Evolutionary conservation across 92 coral and sea anemone genomes (phyloP).

Genomic region (Siderastrea radians): DNA sequence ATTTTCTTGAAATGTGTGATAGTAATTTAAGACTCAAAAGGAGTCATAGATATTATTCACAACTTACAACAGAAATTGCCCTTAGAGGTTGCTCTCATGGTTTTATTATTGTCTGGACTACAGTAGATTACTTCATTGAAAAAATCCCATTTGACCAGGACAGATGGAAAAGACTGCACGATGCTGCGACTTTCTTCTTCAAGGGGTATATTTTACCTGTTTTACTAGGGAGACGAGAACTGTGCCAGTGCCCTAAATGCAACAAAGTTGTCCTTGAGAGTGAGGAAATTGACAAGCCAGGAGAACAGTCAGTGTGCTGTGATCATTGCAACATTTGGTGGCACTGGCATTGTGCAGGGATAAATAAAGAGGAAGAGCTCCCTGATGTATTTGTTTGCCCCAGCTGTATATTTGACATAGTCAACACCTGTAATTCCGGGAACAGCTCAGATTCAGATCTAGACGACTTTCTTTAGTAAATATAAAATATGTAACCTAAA

Average conservation of each 20-base stretch:
- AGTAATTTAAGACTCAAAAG: constrained; percentile 18
- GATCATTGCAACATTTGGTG: constrained; percentile 56
- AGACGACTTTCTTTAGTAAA: constrained; percentile 3
- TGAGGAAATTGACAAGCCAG: constrained; percentile 53
- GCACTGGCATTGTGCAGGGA: constrained; percentile 48
- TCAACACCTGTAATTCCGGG: no score
- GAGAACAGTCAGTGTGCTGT: constrained; percentile 46
- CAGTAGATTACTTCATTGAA: constrained; percentile 31
- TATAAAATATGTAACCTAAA: not conserved
- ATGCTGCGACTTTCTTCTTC: constrained; percentile 43
- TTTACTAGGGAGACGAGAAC: constrained; percentile 32
- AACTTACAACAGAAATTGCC: constrained; percentile 33
- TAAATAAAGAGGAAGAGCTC: no score
- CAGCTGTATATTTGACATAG: no score
- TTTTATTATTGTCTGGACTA: constrained; percentile 50
- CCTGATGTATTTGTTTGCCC: no score
- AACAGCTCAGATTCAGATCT: not conserved
- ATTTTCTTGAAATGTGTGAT: constrained; percentile 35
- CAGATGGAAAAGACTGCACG: constrained; percentile 43
- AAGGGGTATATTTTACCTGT: constrained; percentile 50
- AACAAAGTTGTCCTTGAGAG: constrained; percentile 46
- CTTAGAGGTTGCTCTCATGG: constrained; percentile 29
- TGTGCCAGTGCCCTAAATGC: constrained; percentile 53
- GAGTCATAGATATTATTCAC: constrained; percentile 37
- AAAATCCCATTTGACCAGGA: constrained; percentile 29